Base-by-base conservation (phyloP, 2,797 vertebrate genomes). In the Myioborus miniatus region DNA sequence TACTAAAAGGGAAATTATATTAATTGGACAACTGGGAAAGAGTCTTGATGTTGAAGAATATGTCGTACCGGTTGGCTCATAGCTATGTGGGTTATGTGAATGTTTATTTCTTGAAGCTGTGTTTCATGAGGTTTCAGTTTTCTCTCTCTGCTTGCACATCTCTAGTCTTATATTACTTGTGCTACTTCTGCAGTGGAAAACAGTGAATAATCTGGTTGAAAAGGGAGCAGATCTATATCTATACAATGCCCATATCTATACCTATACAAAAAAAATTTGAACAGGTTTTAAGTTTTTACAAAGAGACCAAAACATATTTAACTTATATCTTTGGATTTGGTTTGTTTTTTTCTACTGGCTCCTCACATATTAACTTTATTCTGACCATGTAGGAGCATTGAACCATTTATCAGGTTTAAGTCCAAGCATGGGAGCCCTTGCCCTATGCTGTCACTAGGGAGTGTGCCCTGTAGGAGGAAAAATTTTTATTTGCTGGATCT, bases 31-130 rank as follows among this genome's bases (percentile, higher is more conserved):
- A 47, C 19, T 34, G 36, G 12, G 37, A 44, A 84, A 81, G 26
- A 56, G 15, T 36, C 27, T n/a, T 68, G 49, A 60, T 21, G 8
- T 19, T 74, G n/a, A 70, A 89, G 36, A 89, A 34, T 34, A 9
- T 63, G 14, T 37, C 0, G 0, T 1, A 1, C 9, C 9, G 53
- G 3, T 59, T 79, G 20, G 26, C 11, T 89, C 15, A 26, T 6
- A 4, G 10, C 87, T 83, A 26, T 19, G 34, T 7, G 4, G 11
- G 12, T 63, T 82, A 41, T n/a, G 6, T 74, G 30, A 68, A 30
- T 8, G 6, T 2, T 53, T 39, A 60, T 85, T 77, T 30, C 26
- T 67, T 94, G n/a, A 65, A 80, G 4, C 6, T 68, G 11, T 29
- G 15, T 50, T 90, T 88, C 37, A 15, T 19, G 9, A 77, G 4